Conservation (phyloP, 2,113 vertebrate genomes). For the Riparia riparia region DNA sequence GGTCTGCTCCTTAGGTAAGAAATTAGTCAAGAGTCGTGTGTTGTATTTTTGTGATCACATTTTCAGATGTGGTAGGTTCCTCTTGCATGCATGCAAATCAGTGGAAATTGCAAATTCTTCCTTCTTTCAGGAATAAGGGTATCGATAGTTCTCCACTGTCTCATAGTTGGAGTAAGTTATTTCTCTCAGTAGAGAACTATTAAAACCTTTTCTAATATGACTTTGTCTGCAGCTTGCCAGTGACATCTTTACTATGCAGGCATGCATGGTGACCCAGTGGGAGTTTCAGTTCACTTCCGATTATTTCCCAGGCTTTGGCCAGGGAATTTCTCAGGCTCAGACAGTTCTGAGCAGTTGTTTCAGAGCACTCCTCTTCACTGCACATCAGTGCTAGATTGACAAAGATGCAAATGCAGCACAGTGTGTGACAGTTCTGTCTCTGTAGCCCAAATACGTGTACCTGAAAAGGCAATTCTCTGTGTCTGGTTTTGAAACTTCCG, state of each 20-base stretch:
- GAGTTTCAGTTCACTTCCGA: constrained; percentile 25
- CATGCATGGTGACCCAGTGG: not conserved
- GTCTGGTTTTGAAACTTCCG: not conserved
- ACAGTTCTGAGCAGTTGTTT: not conserved
- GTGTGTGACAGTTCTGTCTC: not conserved
- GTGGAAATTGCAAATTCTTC: not conserved
- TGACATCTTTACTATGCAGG: not conserved
- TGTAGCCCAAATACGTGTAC: not conserved
- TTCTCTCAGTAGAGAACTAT: not conserved
- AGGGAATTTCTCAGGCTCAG: constrained; percentile 43
- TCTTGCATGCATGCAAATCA: not conserved
- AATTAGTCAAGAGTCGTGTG: not conserved
- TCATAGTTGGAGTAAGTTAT: not conserved
- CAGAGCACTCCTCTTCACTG: not conserved
- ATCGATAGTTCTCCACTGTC: not conserved
- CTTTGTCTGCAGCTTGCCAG: not conserved
- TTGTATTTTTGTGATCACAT: not conserved
- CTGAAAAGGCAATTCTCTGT: not conserved
- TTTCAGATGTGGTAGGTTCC: not conserved
- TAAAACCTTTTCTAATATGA: not conserved
- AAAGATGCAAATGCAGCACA: not conserved
- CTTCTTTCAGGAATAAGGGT: not conserved
- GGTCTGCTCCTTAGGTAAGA: not conserved
- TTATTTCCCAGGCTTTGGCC: constrained; percentile 28
- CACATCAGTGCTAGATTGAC: not conserved